Conservation (phyloP, 2,113 vertebrate genomes). For the Cyanistes caeruleus region DNA sequence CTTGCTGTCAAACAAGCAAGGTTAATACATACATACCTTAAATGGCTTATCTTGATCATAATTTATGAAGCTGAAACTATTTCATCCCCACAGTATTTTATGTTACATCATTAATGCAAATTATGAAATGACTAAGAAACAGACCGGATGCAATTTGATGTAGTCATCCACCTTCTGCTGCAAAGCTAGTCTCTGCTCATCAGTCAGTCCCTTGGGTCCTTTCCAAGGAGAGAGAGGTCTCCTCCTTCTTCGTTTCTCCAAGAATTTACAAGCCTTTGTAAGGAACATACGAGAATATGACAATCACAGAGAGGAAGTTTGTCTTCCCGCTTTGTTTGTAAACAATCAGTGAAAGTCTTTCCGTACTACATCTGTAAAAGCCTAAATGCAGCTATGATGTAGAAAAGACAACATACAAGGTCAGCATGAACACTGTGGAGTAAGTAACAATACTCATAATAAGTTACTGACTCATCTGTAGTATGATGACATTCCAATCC, state of each 20-base stretch:
- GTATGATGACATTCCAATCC: background rate
- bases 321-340: background rate
- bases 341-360: background rate
- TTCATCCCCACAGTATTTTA: slow-evolving; percentile 21
- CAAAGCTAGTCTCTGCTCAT: slow-evolving; percentile 80
- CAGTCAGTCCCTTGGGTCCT: slow-evolving; percentile 79
- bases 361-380: background rate
- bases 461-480: background rate
- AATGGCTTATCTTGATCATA: background rate
- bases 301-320: background rate
- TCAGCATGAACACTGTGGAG: background rate
- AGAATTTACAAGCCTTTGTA: slow-evolving; percentile 82
- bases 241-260: slow-evolving; percentile 75
- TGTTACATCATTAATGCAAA: slow-evolving; percentile 35
- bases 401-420: background rate
- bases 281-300: background rate
- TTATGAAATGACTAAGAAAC: slow-evolving; percentile 60
- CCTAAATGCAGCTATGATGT: background rate
- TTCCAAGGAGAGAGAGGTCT: slow-evolving; percentile 73
- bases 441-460: background rate
- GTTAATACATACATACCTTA: background rate
- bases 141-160: slow-evolving; percentile 81
- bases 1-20: background rate
- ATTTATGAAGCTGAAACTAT: slow-evolving; percentile 16
- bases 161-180: slow-evolving; percentile 85